These are phyloP conservation scores for Galeopterus variegatus DNA, from an alignment of 2,113 vertebrate species.

Conservation along the genomic window DNA sequence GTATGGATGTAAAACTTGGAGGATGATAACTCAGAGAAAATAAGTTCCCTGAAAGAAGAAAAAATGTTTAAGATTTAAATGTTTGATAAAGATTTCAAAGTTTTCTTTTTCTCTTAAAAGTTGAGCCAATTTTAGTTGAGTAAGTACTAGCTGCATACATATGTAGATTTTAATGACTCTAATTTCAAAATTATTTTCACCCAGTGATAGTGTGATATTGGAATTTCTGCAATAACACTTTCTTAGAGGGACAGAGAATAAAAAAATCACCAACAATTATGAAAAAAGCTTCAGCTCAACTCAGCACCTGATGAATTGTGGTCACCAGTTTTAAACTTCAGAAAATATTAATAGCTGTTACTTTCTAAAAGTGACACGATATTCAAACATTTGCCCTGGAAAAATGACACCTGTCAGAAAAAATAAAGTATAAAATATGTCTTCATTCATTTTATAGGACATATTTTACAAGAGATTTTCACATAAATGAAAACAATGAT, in stretches of 20 bases:
- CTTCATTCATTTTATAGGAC: constrained; percentile 53
- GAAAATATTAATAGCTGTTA: constrained; percentile 65
- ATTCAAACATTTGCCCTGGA: constrained; percentile 61
- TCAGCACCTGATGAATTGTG: background rate
- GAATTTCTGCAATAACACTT: background rate
- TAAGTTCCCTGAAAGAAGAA: constrained; percentile 53
- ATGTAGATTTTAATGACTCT: background rate
- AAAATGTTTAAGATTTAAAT: constrained; percentile 42
- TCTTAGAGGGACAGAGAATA: background rate
- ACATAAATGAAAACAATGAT: constrained; percentile 51
- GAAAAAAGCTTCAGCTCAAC: background rate
- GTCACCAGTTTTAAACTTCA: constrained; percentile 47
- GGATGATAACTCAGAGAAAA: constrained; percentile 34
- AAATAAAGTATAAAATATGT: constrained; percentile 56
- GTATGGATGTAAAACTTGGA: background rate
- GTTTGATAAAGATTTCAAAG: constrained; percentile 36
- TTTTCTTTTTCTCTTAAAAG: background rate
- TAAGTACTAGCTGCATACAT: background rate
- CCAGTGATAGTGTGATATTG: background rate
- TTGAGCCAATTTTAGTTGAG: background rate
- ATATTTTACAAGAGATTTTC: constrained; percentile 60
- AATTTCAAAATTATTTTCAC: constrained; percentile 38
- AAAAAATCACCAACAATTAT: background rate
- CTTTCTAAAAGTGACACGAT: constrained; percentile 65
- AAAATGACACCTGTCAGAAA: constrained; percentile 68